Conservation (phyloP, 2,113 vertebrate species). For the Heteronetta atricapilla region DNA sequence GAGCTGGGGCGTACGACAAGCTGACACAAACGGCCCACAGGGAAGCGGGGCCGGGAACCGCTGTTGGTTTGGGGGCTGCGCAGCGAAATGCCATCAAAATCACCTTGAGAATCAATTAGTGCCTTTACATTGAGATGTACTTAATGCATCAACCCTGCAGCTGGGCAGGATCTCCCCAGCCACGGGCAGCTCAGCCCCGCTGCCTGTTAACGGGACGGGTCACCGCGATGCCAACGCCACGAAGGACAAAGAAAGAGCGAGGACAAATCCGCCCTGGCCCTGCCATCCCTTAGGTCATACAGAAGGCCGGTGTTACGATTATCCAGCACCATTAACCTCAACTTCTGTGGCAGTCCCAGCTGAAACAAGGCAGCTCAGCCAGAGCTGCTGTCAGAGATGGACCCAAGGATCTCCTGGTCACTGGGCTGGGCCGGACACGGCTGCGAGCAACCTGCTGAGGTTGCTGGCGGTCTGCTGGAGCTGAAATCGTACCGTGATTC, state of each 20-base stretch:
- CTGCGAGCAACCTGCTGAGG: not conserved
- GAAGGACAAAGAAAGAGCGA: not conserved
- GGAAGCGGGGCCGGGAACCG: not conserved
- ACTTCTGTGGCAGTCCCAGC: not conserved
- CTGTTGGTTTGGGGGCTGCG: not conserved
- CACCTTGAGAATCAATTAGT: not conserved
- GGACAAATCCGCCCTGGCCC: not conserved
- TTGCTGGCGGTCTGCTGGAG: too few relatives aligned
- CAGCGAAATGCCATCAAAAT: not conserved
- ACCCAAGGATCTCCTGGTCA: rapidly evolving
- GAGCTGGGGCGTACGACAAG: not conserved
- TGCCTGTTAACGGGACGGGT: not conserved
- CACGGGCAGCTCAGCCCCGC: not conserved
- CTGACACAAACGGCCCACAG: not conserved
- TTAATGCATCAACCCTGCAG: not conserved
- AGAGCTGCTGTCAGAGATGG: rapidly evolving
- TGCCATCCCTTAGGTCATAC: not conserved
- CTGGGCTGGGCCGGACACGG: not conserved
- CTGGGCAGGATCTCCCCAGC: not conserved
- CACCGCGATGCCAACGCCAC: rapidly evolving
- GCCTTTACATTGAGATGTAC: not conserved
- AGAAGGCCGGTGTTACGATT: not conserved
- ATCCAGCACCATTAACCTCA: not conserved
- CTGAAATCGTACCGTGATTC: rapidly evolving
- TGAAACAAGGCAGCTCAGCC: not conserved